Evolutionary conservation across 2,113 vertebrate species (phyloP), one percentile per base, ranked within the genome.

Genomic region (Copsychus sechellarum): DNA sequence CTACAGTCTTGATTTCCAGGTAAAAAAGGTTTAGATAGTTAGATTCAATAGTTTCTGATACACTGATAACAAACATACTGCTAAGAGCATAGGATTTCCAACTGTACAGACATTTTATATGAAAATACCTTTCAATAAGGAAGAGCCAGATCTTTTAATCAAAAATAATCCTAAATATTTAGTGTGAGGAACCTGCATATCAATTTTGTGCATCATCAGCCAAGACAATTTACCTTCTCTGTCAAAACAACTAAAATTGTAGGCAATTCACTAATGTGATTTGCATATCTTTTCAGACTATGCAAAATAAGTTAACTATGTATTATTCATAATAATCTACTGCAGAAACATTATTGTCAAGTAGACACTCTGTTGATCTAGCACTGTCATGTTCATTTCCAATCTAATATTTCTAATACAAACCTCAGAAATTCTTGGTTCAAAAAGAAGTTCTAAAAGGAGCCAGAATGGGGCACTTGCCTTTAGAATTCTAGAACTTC

Each of bases 291-390:
- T 97, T 94, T 95, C 93, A 96, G 79, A 93, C 87, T 92, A 90
- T 94, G 91, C 53, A 93, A 93, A 95, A 93, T 96, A 87, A 94
- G 77, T 94, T 92, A 95, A 91, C 58, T 74, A 97, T 97, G 74
- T 80, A 95, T 97, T 97, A 97, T 97, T 97, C 95, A 96, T 96
- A 22, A 93, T 94, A 89, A 90, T 93, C 80, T 85, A n/a, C n/a
- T 50, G 18, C 45, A 91, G 78, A 96, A 96, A 89, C 20, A 33
- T 78, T 97, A 62, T 89, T 86, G 65, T 97, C 94, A 90, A 70
- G 95, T 72, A 93, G 51, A 87, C 29, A 54, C 73, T 92, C 71
- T 93, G 89, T 89, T 92, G 92, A 95, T 97, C 79, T 94, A 62
- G 45, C 74, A 88, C 70, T 81, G 53, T 94, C 90, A 95, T 73